Base-by-base conservation (phyloP, 2,888 invertebrate genomes). In the Malthinus seriepunctatus region DNA sequence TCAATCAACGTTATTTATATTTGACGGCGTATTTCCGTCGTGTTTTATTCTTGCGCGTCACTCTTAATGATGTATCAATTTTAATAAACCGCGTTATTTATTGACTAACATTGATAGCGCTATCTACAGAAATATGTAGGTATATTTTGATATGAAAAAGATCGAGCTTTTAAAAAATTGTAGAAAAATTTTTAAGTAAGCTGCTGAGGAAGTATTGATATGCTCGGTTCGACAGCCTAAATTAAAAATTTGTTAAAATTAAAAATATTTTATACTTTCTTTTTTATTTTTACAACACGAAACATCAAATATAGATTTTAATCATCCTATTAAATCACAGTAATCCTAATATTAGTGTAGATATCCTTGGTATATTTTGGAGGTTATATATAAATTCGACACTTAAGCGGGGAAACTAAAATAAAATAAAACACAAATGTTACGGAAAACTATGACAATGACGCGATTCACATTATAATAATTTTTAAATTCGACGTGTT, bases 1-100 rank as follows among this genome's bases (percentile, higher is more conserved):
- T 63, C 66, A 67, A 67, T 68, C 63, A 68, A 64, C 62, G 67
- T 67, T 66, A 66, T 66, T 67, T 67, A 63, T 64, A 64, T 65
- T 60, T 51, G 56, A 60, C 58, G 56, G 56, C 62, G 63, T 64
- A 59, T 58, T 64, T 66, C 66, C 66, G 63, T 59, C 56, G 55
- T 52, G 55, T 61, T 62, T 59, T 60, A 57, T 64, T 51, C 56
- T 56, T 58, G 61, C 56, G 50, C 58, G 63, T 65, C 66, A 66
- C 62, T 66, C 60, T 63, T 60, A 66, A 62, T 62, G 57, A 56
- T 55, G 46, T 49, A 49, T 48, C 53, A 51, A 52, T 51, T 63
- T 56, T 51, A 56, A 47, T 51, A 62, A 62, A 55, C 51, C 48
- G 34, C 52, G 48, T 42, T 55, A 47, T 47, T 56, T 38, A 31